Evolutionary conservation across 2,888 invertebrate species (phyloP), one percentile per base, ranked within the genome.

Genomic region (Drosophila trichaetosa): DNA sequence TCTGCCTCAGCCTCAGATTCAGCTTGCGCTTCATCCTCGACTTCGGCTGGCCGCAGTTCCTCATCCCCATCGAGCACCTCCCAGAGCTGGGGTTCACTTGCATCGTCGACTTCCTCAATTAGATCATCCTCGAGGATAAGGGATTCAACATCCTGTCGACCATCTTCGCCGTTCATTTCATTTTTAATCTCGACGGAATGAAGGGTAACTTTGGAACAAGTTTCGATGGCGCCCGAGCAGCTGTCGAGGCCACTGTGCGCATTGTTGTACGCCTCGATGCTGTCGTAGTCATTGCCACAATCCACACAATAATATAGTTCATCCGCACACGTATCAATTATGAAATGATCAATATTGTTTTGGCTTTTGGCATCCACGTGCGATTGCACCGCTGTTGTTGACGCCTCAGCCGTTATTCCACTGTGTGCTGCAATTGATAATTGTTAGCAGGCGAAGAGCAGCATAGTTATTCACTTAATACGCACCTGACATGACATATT

Each of bases 401-500:
- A 21, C 33, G 48, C 59, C 0, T 48, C 6, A 7, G 16, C 7
- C 38, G 38, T 40, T 21, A 34, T 64, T 11, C 51, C 58, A 24
- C 34, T 31, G 42, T 49, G 40, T 18, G 38, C 79, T 78, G 24
- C 10, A 52, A 49, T 49, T 24, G 11, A 21, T 11, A 10, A 56
- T 10, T n/a, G 27, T 64, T 3, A 57, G 49, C 21, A 4, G 2
- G 16, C 2, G 6, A 10, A 27, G 1, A 1, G 7, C 2, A 18
- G 8, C 2, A 27, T 31, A 48, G 16, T 10, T 24, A 8, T 10
- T 0, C 0, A 16, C 18, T 29, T 8, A 0, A 11, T 62, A 71
- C 84, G 34, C 38, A 87, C 83, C 78, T 56, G 83, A 80, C 83
- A 83, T 83, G 29, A 70, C 74, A 82, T 66, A 58, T 66, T 72